A percentile compares a stretch with the other conserved stretches of the same genome.
Conservation (phyloP, 2,113 vertebrate genomes). For the Pristiophorus japonicus region DNA sequence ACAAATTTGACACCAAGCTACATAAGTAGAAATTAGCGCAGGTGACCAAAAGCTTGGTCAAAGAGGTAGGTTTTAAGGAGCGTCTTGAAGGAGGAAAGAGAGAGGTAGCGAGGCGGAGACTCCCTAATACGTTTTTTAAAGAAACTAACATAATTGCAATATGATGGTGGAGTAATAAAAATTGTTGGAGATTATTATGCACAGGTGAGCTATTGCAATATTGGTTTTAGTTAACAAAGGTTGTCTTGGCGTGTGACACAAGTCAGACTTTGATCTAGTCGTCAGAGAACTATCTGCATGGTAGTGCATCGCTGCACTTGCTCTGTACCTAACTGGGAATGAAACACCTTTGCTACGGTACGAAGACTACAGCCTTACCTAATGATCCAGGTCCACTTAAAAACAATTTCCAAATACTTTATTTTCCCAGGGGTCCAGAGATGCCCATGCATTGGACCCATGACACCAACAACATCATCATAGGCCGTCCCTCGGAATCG, state of each 20-base stretch:
- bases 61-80: no score
- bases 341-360: not conserved
- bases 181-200: not conserved
- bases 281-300: not conserved
- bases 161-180: not conserved
- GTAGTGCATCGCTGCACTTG: not conserved
- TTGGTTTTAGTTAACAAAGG: not conserved
- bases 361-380: not conserved
- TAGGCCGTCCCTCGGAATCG: no score
- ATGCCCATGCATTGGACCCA: not conserved
- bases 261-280: not conserved
- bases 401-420: not conserved
- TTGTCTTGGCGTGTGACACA: not conserved
- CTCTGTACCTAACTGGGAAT: not conserved
- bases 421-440: not conserved
- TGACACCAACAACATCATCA: no score
- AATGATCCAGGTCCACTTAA: not conserved
- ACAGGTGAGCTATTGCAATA: not conserved
- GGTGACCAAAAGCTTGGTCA: no score
- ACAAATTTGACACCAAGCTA: no score
- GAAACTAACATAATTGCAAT: not conserved
- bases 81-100: no score
- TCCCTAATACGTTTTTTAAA: not conserved
- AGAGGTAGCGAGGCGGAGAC: no score
- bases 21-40: no score